Percentiles rank a stretch among this genome's conserved stretches.
phyloP scores from a whole-genome alignment of 2,113 vertebrate genomes.

The Aix galericulata region DNA sequence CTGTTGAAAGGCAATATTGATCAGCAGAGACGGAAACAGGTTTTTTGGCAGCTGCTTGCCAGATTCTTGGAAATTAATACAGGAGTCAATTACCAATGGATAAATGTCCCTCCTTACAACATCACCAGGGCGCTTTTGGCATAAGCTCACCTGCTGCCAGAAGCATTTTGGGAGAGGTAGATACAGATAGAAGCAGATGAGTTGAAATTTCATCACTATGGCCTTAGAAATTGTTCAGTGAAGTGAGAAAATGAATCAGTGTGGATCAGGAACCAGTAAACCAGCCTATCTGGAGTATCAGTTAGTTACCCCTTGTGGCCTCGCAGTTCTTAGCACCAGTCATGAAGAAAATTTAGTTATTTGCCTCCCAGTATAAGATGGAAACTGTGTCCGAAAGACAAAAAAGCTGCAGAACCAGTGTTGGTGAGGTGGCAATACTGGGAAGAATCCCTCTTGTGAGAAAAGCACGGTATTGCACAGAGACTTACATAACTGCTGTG shows the following conservation, averaged over 20 bases:
- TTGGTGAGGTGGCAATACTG: background rate
- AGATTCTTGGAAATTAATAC: conserved; percentile 3
- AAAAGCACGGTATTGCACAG: background rate
- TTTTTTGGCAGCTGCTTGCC: conserved; percentile 30
- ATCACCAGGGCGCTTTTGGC: background rate
- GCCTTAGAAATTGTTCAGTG: background rate
- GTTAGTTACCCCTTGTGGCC: background rate
- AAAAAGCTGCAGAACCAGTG: background rate
- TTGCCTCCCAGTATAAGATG: background rate
- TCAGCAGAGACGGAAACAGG: background rate
- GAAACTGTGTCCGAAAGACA: background rate
- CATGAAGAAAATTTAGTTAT: fast-evolving
- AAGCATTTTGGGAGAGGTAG: background rate
- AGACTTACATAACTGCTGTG: fast-evolving
- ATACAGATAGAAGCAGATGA: background rate
- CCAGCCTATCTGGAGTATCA: fast-evolving
- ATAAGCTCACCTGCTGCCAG: background rate
- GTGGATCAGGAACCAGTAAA: background rate
- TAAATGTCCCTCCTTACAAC: background rate
- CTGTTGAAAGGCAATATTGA: conserved; percentile 26
- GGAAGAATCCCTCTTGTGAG: background rate
- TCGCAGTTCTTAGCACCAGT: background rate
- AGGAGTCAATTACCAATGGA: background rate
- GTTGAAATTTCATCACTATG: background rate
- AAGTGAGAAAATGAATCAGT: background rate